phyloP scores from a whole-genome alignment of 2,113 vertebrate species.

The Strix uralensis region DNA sequence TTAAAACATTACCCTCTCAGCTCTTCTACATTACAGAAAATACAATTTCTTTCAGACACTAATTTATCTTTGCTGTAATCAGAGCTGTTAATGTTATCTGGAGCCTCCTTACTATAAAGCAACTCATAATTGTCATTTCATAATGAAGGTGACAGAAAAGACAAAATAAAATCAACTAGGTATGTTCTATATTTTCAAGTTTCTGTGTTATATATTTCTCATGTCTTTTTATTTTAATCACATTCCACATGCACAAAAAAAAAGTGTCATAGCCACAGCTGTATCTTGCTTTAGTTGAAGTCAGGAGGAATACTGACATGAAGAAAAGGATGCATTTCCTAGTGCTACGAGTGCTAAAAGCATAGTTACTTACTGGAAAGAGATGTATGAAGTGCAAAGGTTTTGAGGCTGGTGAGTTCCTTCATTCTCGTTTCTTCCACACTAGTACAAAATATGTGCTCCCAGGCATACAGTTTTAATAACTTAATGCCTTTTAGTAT shows the following conservation, averaged over 20 bases:
- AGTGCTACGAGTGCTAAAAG: not conserved
- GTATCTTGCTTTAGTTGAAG: not conserved
- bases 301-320: not conserved
- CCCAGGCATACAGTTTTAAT: slow-evolving; percentile 96
- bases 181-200: not conserved
- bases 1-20: not conserved
- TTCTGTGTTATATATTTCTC: not conserved
- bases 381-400: slow-evolving; percentile 87
- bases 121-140: not conserved
- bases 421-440: slow-evolving; percentile 93
- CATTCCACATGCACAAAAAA: not conserved
- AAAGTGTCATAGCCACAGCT: not conserved
- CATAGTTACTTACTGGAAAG: slow-evolving; percentile 83
- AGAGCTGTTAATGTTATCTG: not conserved
- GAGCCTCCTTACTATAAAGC: not conserved
- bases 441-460: slow-evolving; percentile 92
- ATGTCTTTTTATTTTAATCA: not conserved
- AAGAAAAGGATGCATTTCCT: not conserved
- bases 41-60: not conserved
- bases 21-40: not conserved
- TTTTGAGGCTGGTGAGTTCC: slow-evolving; percentile 87
- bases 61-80: not conserved
- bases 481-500: slow-evolving; percentile 97
- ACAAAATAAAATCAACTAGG: not conserved
- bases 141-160: not conserved